Base-by-base conservation (phyloP, 2,888 invertebrate species). In the Nemoura dubitans region DNA sequence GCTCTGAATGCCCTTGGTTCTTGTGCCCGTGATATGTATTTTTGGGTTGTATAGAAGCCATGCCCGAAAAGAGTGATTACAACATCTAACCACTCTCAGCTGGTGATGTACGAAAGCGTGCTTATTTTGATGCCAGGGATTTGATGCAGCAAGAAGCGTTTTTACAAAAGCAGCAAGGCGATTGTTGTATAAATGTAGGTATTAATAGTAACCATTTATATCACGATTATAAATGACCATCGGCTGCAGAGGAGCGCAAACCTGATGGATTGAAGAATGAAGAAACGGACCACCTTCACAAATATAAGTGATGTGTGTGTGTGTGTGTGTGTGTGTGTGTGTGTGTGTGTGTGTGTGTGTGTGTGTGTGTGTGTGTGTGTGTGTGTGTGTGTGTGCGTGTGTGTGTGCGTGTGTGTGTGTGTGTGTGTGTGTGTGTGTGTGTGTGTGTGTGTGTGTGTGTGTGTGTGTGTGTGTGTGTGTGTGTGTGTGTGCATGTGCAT, bases 1-100 rank as follows among this genome's bases (percentile, higher is more conserved):
- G 27, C 27, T 59, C 43, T 84, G 43, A 84, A 76, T 59, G 59
- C 84, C n/a, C n/a, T 81, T 78, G 30, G 29, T 81, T n/a, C 59
- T 10, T 10, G 36, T 6, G 76, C 59, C 76, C 84, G 27, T 59
- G 84, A 76, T 76, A 84, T 84, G 76, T 84, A 84, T 59, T 59
- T 84, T 84, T 84, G 84, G 76, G 76, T 59, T 3, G 26, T 59
- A 27, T 14, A 27, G 21, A 30, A 82, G 2, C 10, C 36, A 36
- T 3, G 10, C 5, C 10, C 29, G 82, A 36, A 83, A 29, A 84
- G 84, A 84, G 84, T 84, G 84, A 84, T 84, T 84, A 84, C 28
- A 59, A 27, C 14, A 5, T 25, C 59, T 42, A 43, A 42, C 26
- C 83, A 83, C 83, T 43, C 43, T 43, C 6, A 43, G 25, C 10